A percentile compares a stretch with the other conserved stretches of the same genome.
phyloP scores from a whole-genome alignment of 2,113 vertebrate species.

The Phylloscopus whistleri region DNA sequence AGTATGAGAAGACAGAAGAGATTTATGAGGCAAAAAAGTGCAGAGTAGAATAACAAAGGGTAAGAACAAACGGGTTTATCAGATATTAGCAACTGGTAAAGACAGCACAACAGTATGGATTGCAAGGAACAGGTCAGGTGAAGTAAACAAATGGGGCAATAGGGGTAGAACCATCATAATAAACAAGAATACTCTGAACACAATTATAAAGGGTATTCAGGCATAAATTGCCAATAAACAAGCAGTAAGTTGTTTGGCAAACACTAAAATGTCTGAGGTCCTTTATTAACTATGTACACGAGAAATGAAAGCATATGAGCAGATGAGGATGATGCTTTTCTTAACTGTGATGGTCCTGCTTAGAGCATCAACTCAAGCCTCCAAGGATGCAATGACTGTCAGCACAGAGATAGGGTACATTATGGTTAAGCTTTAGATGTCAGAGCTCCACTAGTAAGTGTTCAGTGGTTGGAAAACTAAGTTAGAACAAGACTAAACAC shows the following conservation, averaged over 20 bases:
- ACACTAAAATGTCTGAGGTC: not conserved
- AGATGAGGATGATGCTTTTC: not conserved
- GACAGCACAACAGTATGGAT: not conserved
- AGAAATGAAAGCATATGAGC: not conserved
- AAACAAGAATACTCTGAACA: not conserved
- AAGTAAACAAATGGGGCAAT: not conserved
- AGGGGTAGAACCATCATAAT: not conserved
- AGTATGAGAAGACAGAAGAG: not conserved
- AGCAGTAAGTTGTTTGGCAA: not conserved
- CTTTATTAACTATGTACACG: not conserved
- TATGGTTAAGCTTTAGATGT: not conserved
- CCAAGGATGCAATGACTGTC: not conserved
- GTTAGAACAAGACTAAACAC: not conserved
- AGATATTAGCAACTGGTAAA: not conserved
- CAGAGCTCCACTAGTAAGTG: not conserved
- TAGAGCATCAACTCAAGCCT: not conserved
- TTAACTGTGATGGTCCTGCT: not conserved
- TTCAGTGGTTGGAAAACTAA: not conserved
- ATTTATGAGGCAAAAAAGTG: not conserved
- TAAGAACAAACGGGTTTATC: not conserved
- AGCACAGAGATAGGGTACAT: not conserved
- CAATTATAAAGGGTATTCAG: not conserved
- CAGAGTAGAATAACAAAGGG: not conserved
- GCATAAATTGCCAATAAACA: not conserved
- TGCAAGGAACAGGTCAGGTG: not conserved